Evolutionary conservation across 2,888 invertebrate genomes (phyloP).

Genomic region (Peribatodes rhomboidaria): DNA sequence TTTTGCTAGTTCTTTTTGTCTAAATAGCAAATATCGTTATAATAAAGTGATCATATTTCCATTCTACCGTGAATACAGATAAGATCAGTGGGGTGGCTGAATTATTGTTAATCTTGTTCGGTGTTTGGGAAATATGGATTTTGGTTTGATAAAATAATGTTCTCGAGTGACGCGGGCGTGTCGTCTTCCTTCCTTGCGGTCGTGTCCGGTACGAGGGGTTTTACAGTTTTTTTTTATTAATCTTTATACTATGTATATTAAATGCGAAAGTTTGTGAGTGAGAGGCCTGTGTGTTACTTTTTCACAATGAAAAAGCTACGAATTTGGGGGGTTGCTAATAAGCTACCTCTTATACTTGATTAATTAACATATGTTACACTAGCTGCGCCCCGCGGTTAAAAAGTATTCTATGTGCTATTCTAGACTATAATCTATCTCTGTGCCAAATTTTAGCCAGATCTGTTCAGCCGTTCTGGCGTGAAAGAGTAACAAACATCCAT

Average conservation of each 20-base stretch:
- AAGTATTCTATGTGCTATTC: too few species aligned
- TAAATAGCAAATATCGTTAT: conserved; percentile 82
- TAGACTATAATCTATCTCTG: too few species aligned
- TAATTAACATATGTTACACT: too few species aligned
- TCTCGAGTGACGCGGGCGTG: conserved; percentile 56
- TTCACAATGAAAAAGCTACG: too few species aligned
- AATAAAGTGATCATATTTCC: conserved; percentile 82
- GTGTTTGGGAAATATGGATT: conserved; percentile 65
- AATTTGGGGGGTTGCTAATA: too few species aligned
- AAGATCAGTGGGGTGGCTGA: conserved; percentile 74
- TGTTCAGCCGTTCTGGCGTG: too few species aligned
- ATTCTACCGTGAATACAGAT: conserved; percentile 67
- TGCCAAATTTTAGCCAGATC: too few species aligned
- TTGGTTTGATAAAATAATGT: conserved; percentile 52
- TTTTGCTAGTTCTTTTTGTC: conserved; percentile 30
- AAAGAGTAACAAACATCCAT: too few species aligned
- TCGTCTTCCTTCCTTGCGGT: conserved; percentile 47
- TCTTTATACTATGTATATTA: neutral
- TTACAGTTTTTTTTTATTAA: conserved; percentile 2
- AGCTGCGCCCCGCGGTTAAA: too few species aligned
- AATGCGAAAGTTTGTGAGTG: too few species aligned
- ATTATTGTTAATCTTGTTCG: conserved; percentile 75
- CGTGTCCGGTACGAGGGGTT: conserved; percentile 28
- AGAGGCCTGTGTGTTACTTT: too few species aligned
- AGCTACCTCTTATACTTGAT: too few species aligned